Evolutionary conservation across 2,113 vertebrate species (phyloP).

Genomic region (Hucho hucho): DNA sequence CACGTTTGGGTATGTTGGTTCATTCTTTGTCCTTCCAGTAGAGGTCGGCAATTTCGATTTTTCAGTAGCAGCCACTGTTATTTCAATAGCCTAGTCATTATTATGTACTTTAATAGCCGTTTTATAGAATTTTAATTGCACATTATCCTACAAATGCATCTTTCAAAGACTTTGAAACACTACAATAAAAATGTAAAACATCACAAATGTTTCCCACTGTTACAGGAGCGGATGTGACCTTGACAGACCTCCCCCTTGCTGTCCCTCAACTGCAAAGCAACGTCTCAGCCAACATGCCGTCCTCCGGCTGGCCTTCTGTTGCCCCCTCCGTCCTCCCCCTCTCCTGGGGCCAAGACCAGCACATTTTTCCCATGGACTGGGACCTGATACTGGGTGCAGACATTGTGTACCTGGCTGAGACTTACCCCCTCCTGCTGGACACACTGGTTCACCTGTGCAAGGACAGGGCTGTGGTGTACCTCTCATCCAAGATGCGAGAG

Average conservation of each 20-base stretch:
- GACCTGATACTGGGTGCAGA: slow-evolving; percentile 84
- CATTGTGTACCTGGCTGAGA: slow-evolving; percentile 80
- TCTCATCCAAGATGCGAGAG: slow-evolving; percentile 82
- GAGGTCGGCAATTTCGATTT: not conserved
- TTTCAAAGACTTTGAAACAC: no score
- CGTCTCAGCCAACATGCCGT: slow-evolving; percentile 72
- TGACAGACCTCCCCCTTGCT: slow-evolving; percentile 83
- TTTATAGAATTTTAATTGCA: no score
- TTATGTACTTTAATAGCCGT: no score
- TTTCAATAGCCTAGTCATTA: no score
- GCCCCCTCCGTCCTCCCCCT: slow-evolving; percentile 71
- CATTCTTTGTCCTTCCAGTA: not conserved
- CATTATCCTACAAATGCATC: no score
- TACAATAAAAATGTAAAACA: no score
- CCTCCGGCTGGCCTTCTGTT: slow-evolving; percentile 49
- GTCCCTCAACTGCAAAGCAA: slow-evolving; percentile 80
- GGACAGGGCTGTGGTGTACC: slow-evolving; percentile 65
- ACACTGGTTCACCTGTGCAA: slow-evolving; percentile 80
- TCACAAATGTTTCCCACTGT: slow-evolving; percentile 1
- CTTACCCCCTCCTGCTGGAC: slow-evolving; percentile 75
- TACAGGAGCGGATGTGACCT: slow-evolving; percentile 80
- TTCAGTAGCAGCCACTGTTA: no score
- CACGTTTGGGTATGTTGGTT: slow-evolving; percentile 72
- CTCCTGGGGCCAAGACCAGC: slow-evolving; percentile 81
- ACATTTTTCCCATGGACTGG: slow-evolving; percentile 76